Evolutionary conservation across 1,140 invertebrate genomes (phyloP).

Genomic region (Pogonomyrmex barbatus): DNA sequence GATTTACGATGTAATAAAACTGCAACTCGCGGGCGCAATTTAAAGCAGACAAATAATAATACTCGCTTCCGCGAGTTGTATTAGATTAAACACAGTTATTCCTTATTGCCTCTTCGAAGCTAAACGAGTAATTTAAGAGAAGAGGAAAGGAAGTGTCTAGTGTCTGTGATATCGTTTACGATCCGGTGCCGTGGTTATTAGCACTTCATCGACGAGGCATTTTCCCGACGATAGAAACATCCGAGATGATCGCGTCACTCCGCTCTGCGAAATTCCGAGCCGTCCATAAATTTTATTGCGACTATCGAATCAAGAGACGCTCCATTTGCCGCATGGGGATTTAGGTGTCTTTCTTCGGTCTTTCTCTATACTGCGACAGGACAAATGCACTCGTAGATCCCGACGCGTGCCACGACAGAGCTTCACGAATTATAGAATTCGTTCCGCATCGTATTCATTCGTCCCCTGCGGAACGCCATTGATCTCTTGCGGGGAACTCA

Average conservation of each 20-base stretch:
- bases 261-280: slow-evolving; percentile 22
- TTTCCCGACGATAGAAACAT: slow-evolving; percentile 38
- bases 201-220: not conserved
- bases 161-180: slow-evolving; percentile 20
- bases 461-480: slow-evolving; percentile 39
- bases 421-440: slow-evolving; percentile 58
- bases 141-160: not conserved
- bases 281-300: slow-evolving; percentile 71
- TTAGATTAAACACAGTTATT: slow-evolving; percentile 48
- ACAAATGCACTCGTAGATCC: slow-evolving; percentile 30
- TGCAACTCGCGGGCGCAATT: not conserved
- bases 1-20: slow-evolving; percentile 24
- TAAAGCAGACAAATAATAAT: slow-evolving; percentile 19
- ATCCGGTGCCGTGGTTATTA: slow-evolving; percentile 18
- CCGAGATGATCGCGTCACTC: not conserved
- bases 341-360: slow-evolving; percentile 30
- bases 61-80: not conserved
- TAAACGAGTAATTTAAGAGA: slow-evolving; percentile 18
- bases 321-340: slow-evolving; percentile 66
- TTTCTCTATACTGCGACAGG: not conserved
- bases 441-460: slow-evolving; percentile 58
- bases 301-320: slow-evolving; percentile 59
- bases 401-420: slow-evolving; percentile 57
- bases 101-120: slow-evolving; percentile 39
- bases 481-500: slow-evolving; percentile 49